phyloP scores from a whole-genome alignment of 1,140 invertebrate genomes.

The Zelostemma sp. region DNA sequence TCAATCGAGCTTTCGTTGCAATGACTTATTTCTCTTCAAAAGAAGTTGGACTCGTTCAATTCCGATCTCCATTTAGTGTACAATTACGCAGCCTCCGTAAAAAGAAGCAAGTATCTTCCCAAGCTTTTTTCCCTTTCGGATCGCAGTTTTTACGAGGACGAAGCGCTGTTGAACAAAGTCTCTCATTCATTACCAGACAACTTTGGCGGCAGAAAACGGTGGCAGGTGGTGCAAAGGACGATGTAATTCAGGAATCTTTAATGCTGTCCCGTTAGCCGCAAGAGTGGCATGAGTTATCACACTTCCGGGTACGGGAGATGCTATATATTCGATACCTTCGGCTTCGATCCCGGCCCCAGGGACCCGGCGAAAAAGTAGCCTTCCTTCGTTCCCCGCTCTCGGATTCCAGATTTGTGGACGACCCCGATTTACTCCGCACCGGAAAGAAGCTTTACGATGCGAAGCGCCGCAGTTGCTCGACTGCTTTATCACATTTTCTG shows the following conservation, averaged over 20 bases:
- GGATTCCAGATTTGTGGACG: conserved; percentile 50
- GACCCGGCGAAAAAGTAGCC: conserved; percentile 46
- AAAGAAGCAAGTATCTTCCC: background rate
- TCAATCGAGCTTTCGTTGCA: too few relatives aligned
- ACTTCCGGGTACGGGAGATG: conserved; percentile 49
- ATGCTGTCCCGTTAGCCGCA: conserved; percentile 54
- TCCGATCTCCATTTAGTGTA: background rate
- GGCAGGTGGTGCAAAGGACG: conserved; percentile 31
- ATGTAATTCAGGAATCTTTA: conserved; percentile 56
- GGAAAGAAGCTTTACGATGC: conserved; percentile 44
- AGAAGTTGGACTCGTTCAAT: background rate
- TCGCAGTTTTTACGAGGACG: background rate
- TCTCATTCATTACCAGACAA: conserved; percentile 8
- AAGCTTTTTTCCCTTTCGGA: background rate
- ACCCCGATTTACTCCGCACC: conserved; percentile 55
- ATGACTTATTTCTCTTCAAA: background rate
- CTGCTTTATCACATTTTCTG: conserved; percentile 43
- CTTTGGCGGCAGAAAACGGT: conserved; percentile 9
- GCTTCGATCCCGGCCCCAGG: conserved; percentile 31
- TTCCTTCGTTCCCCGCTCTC: too few relatives aligned
- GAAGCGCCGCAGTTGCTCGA: conserved; percentile 48
- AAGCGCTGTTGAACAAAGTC: conserved; percentile 9
- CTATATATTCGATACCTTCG: conserved; percentile 53
- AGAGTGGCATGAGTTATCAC: conserved; percentile 53
- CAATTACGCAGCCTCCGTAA: background rate